These are phyloP conservation scores for Onchidella celtica DNA, from an alignment of 2,888 invertebrate genomes.

Conservation along the genomic window DNA sequence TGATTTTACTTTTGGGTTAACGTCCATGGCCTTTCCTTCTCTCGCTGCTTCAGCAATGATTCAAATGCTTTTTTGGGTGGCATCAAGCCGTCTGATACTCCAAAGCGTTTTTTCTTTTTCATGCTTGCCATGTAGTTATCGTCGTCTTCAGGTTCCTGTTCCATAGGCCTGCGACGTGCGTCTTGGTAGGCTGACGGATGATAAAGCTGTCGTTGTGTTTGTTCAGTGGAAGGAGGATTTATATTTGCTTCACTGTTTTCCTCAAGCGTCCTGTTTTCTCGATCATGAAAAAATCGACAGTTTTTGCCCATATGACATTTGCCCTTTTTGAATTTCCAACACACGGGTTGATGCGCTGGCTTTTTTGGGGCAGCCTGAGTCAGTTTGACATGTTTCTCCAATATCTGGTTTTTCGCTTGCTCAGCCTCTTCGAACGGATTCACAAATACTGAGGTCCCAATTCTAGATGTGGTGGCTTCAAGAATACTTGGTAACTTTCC, in stretches of 20 bases:
- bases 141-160: constrained; percentile 61
- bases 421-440: constrained; percentile 94
- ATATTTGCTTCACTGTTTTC: not conserved
- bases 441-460: constrained; percentile 86
- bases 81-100: constrained; percentile 87
- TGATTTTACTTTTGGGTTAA: constrained; percentile 16
- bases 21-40: constrained; percentile 77
- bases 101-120: constrained; percentile 87
- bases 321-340: constrained; percentile 94
- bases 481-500: constrained; percentile 50
- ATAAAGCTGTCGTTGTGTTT: constrained; percentile 36
- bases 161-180: constrained; percentile 39
- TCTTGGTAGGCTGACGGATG: constrained; percentile 47
- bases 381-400: constrained; percentile 96
- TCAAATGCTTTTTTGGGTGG: constrained; percentile 93
- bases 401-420: constrained; percentile 90
- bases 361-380: constrained; percentile 83
- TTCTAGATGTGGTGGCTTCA: constrained; percentile 39
- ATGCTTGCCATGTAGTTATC: constrained; percentile 80
- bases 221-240: not conserved
- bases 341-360: constrained; percentile 87
- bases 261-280: constrained; percentile 39
- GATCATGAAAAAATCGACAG: constrained; percentile 92
- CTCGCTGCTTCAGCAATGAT: constrained; percentile 69
- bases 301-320: constrained; percentile 94